phyloP scores from a whole-genome alignment of 2,888 invertebrate species.

The Chalcis sispes region DNA sequence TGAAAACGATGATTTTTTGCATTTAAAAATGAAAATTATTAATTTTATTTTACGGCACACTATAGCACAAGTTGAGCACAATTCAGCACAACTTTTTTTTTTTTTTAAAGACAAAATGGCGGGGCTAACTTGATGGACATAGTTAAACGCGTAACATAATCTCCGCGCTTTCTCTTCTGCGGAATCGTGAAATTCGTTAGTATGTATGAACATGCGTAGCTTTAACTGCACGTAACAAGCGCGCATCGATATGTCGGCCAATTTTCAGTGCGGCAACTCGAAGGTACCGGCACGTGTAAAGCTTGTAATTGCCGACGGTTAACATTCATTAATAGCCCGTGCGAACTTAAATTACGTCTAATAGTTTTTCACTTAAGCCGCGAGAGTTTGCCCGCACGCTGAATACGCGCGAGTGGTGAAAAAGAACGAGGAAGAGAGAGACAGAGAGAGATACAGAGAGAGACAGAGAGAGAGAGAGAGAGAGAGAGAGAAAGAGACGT shows the following conservation, averaged over 20 bases:
- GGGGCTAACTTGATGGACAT: too few species aligned
- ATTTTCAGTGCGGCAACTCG: not conserved
- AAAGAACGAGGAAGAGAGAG: not conserved
- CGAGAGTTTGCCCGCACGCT: not conserved
- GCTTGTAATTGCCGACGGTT: conserved; percentile 39
- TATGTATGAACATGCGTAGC: too few species aligned
- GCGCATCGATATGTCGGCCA: not conserved
- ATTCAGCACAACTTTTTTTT: too few species aligned
- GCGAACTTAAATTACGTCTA: conserved; percentile 17
- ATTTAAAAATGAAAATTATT: too few species aligned
- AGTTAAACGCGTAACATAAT: not conserved
- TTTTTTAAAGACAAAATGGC: too few species aligned
- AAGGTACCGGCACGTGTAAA: not conserved
- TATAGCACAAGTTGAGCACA: too few species aligned
- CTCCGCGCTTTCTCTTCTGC: conserved; percentile 38
- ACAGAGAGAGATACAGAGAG: not conserved
- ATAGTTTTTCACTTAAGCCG: conserved; percentile 44
- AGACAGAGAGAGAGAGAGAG: conserved; percentile 21
- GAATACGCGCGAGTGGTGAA: not conserved
- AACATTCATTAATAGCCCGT: conserved; percentile 38
- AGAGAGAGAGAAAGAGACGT: conserved; percentile 22
- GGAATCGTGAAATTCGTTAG: conserved; percentile 36
- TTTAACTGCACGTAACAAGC: not conserved
- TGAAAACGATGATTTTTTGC: too few species aligned
- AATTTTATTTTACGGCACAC: too few species aligned